phyloP scores from a whole-genome alignment of 1,140 invertebrate species.

The Drosophila athabasca region DNA sequence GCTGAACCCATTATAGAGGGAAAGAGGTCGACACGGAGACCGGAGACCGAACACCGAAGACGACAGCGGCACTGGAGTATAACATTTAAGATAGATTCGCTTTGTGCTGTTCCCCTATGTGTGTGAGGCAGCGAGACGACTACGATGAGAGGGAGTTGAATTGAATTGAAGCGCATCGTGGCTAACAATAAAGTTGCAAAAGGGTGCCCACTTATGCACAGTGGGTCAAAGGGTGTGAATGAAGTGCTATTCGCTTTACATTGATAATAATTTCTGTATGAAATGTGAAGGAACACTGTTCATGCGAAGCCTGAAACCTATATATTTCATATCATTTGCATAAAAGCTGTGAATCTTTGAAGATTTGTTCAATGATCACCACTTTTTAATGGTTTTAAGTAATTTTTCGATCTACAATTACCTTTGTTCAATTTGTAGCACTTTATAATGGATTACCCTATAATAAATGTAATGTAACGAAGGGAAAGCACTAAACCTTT shows the following conservation, averaged over 20 bases:
- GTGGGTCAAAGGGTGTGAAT: constrained; percentile 32
- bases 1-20: constrained; percentile 37
- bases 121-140: constrained; percentile 27
- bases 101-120: constrained; percentile 19
- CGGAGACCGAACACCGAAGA: constrained; percentile 9
- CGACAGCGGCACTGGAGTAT: constrained; percentile 57
- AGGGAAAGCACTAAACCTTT: too few species aligned
- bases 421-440: neutral
- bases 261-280: too few species aligned
- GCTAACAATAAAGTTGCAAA: constrained; percentile 61
- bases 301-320: too few species aligned
- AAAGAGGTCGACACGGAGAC: constrained; percentile 15
- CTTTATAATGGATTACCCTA: constrained; percentile 12
- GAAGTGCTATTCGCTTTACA: too few species aligned
- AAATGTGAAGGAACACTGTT: too few species aligned
- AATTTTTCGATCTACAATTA: neutral
- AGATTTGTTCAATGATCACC: too few species aligned
- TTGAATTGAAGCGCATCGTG: constrained; percentile 73
- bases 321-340: too few species aligned
- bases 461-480: constrained; percentile 6
- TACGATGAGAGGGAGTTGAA: constrained; percentile 12
- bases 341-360: too few species aligned
- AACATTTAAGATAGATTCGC: constrained; percentile 65
- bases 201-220: constrained; percentile 45
- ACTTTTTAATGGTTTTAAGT: neutral